Conservation (phyloP, 92 coral and sea anemone species). For the Muricea muricata region DNA sequence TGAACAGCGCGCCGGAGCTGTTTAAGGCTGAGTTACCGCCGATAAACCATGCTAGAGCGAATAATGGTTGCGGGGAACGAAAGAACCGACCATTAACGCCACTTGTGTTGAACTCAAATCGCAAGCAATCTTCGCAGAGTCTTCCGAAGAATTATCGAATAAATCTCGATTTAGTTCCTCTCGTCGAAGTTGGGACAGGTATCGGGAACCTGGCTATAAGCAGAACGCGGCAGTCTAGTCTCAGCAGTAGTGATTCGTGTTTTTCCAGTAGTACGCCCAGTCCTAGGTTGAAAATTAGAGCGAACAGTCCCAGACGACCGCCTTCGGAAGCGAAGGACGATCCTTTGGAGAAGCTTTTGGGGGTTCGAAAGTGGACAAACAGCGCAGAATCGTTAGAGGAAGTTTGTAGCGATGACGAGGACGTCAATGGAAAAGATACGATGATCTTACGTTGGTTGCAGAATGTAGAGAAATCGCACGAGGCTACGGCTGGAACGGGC, state of each 20-base stretch:
- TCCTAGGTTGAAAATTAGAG: background rate
- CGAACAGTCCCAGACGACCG: conserved; percentile 7
- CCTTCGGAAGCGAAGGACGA: background rate
- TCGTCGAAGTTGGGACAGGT: conserved; percentile 16
- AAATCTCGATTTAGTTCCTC: conserved; percentile 36
- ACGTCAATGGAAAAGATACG: conserved; percentile 13
- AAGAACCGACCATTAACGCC: conserved; percentile 22
- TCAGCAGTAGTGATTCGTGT: conserved; percentile 32
- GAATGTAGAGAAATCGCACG: conserved; percentile 11
- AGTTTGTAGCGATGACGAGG: background rate
- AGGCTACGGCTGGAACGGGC: background rate
- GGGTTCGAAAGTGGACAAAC: background rate
- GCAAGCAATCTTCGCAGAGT: background rate
- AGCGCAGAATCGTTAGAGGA: conserved; percentile 14
- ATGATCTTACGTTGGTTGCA: conserved; percentile 44
- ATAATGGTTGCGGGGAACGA: background rate
- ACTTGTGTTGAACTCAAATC: conserved; percentile 3
- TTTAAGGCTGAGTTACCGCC: conserved; percentile 29
- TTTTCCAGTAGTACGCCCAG: conserved; percentile 10
- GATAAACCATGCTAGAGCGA: background rate
- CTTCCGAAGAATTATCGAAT: conserved; percentile 41
- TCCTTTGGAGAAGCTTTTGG: background rate
- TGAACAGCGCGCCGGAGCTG: conserved; percentile 36
- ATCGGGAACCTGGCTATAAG: background rate
- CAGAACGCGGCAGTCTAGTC: conserved; percentile 20